Conservation (phyloP, 1,140 invertebrate species). For the Drosophila miranda region DNA sequence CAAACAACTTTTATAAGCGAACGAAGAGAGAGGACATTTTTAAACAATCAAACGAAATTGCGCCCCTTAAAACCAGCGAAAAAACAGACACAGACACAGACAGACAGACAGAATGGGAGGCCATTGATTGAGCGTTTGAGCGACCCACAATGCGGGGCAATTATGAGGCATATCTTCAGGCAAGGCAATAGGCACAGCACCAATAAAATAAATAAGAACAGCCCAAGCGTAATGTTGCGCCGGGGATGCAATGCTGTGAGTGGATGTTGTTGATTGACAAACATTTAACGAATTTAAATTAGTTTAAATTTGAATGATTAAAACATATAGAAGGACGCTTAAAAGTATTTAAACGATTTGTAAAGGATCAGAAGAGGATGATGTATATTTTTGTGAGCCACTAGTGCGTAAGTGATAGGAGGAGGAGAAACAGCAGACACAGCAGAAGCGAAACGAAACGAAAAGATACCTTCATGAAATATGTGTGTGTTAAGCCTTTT, state of each 20-base stretch:
- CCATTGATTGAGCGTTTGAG: too few species aligned
- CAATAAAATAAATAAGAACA: neutral
- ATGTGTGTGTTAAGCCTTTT: constrained; percentile 50
- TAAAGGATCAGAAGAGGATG: constrained; percentile 18
- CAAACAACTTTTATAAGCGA: constrained; percentile 58
- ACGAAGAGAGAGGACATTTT: constrained; percentile 35
- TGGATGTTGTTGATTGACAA: constrained; percentile 16
- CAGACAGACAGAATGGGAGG: too few species aligned
- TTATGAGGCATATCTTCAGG: constrained; percentile 62
- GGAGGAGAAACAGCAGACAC: neutral
- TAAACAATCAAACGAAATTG: constrained; percentile 50
- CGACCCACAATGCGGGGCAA: constrained; percentile 29
- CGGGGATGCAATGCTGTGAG: constrained; percentile 2
- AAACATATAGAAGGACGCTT: constrained; percentile 14
- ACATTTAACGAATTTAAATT: constrained; percentile 74
- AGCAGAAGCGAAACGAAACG: neutral
- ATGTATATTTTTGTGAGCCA: constrained; percentile 56
- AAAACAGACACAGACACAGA: constrained; percentile 3
- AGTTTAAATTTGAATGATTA: constrained; percentile 53
- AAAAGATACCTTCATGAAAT: constrained; percentile 43
- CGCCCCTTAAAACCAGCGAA: constrained; percentile 10
- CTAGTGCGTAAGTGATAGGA: constrained; percentile 37
- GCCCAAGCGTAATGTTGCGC: constrained; percentile 11
- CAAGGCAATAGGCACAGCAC: constrained; percentile 4
- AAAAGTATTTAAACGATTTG: constrained; percentile 30